A percentile compares a stretch with the other conserved stretches of the same genome.
These are phyloP conservation scores for Petrosia ficiformis DNA, from an alignment of 37 sponge, comb jelly and placozoan genomes.

Conservation along the genomic window DNA sequence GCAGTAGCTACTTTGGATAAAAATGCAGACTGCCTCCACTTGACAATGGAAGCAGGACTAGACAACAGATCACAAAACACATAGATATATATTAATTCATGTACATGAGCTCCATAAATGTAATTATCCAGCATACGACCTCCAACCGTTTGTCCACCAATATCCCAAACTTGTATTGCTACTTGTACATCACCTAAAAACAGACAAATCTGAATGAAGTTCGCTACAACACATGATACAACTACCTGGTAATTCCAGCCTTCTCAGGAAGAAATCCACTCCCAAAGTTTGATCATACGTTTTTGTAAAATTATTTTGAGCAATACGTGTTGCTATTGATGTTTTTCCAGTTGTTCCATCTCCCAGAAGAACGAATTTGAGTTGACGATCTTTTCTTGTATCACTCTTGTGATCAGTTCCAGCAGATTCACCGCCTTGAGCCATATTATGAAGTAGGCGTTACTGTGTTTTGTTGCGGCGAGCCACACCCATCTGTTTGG, in stretches of 20 bases:
- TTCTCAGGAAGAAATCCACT: slow-evolving; percentile 92
- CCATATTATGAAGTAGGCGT: too few species aligned
- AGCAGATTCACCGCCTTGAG: too few species aligned
- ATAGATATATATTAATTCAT: slow-evolving; percentile 3
- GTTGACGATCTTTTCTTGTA: slow-evolving; percentile 74
- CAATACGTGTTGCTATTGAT: slow-evolving; percentile 72
- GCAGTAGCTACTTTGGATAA: too few species aligned
- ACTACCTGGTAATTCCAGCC: slow-evolving; percentile 84
- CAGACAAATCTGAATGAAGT: not conserved
- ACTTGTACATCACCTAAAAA: slow-evolving; percentile 72
- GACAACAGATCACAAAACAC: not conserved
- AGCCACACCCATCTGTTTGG: too few species aligned
- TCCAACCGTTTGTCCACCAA: slow-evolving; percentile 95
- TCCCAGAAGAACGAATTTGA: slow-evolving; percentile 92
- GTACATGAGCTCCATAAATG: slow-evolving; percentile 88
- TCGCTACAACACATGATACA: too few species aligned
- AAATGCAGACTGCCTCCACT: not conserved
- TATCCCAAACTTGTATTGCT: slow-evolving; percentile 95
- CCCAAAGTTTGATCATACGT: slow-evolving; percentile 93
- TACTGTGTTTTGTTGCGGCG: too few species aligned
- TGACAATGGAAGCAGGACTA: not conserved
- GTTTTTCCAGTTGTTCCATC: slow-evolving; percentile 97
- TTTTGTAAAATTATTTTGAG: slow-evolving; percentile 85
- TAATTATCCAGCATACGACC: slow-evolving; percentile 96
- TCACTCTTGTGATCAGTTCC: too few species aligned